Base-by-base conservation (phyloP, 1,140 invertebrate species). In the Batillaria attramentaria region DNA sequence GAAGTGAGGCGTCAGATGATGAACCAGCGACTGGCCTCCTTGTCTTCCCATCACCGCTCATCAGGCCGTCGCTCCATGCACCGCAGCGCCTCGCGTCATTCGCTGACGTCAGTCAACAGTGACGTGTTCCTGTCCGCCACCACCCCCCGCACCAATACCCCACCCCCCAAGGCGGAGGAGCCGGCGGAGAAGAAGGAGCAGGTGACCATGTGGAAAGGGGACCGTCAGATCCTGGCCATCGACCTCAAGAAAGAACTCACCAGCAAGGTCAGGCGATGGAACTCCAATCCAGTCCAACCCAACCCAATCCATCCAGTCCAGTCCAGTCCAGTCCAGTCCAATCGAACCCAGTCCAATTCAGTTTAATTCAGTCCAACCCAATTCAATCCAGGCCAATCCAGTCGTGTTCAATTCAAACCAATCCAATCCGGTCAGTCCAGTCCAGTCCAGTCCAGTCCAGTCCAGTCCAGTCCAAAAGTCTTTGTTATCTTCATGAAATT, bases 211-310 rank as follows among this genome's bases (percentile, higher is more conserved):
- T 88, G 87, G 87, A 85, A 86, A 75, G 84, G 81, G 2, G 87
- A 87, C 46, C 35, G 43, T 10, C 78, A 85, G 73, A 86, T 87
- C 65, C 66, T 86, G 16, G 84, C 84, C 65, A 84, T 88, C 46
- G 87, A 88, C 83, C 81, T 86, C 31, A 84, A 83, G 37, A 72
- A 75, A 16, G 87, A 84, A n/a, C 74, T 88, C 24, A 86, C 87
- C 13, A 31, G 76, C n/a, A 81, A 83, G 72, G 77, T 75, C 28
- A 75, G 73, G 20, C 20, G n/a, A 24, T 65, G 37, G n/a, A n/a
- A n/a, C n/a, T 41, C 77, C 77, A 41, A 33, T 77, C 74, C 60
- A 77, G 24, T 77, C 74, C 74, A 77, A 57, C 66, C 77, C 77
- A 65, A 66, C 70, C 77, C 74, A 66, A 42, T 66, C 57, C 74